Conservation (phyloP, 2,113 vertebrate genomes). For the Turnix velox region DNA sequence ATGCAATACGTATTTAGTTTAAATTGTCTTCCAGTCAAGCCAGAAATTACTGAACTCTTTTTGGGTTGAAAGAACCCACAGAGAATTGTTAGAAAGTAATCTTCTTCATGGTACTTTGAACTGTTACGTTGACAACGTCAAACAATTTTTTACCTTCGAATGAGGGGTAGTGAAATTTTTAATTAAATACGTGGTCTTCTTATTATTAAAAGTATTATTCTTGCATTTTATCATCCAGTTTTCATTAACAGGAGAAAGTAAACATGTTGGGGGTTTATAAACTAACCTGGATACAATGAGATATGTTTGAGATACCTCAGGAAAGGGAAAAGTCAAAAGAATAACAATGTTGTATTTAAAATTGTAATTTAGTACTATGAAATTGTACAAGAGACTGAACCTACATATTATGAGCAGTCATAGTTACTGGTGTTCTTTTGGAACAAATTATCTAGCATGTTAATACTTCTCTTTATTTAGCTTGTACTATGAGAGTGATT, state of each 20-base stretch:
- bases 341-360: background rate
- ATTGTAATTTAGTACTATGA: background rate
- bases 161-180: background rate
- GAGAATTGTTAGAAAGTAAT: background rate
- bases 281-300: background rate
- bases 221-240: background rate
- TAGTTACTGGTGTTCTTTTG: background rate
- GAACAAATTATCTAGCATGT: background rate
- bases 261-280: background rate
- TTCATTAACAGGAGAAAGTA: background rate
- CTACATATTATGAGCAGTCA: background rate
- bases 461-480: background rate
- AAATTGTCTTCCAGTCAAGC: background rate
- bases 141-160: background rate
- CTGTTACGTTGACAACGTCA: background rate
- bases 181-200: background rate
- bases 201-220: background rate
- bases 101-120: background rate
- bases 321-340: background rate
- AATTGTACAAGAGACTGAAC: background rate
- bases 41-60: background rate
- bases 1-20: background rate
- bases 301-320: background rate
- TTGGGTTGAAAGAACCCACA: too few species aligned
- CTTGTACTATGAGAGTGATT: background rate